Evolutionary conservation across 2,113 vertebrate genomes (phyloP), one percentile per base, ranked within the genome.

Genomic region (Lanius collurio): DNA sequence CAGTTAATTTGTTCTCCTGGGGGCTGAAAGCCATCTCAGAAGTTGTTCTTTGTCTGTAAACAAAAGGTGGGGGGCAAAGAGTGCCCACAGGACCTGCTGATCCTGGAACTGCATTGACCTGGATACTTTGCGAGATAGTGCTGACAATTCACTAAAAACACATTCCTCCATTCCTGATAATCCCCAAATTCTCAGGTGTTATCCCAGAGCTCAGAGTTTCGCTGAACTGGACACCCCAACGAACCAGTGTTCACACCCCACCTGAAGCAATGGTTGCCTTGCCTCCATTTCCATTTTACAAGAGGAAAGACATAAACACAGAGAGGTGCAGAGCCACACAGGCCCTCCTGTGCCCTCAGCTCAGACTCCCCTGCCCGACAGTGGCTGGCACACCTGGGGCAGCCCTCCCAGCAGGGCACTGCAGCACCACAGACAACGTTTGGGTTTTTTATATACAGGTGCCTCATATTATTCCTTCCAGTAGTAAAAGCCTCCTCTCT

Each of bases 401-500:
- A 55, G 33, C 42, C 4, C 50, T 26, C 5, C 2, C 37, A 53
- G 73, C 50, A n/a, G 21, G 27, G 14, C 14, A 8, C 19, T 21
- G 74, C 37, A 42, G 35, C 37, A 33, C 3, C 27, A 53, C 50
- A 35, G 39, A 52, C 65, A 82, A 22, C 7, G 0, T 15, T 2
- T 42, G 70, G 35, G 10, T 0, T 20, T n/a, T 11, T 8, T 3
- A 2, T 1, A 3, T 0, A 44, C 21, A 33, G 10, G 33, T 30
- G 30, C 27, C 47, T 63, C 30, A 4, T 7, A 6, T 77, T 67
- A 35, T 37, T 42, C 30, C 65, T 35, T 7, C 18, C 16, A 27
- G 4, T 44, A 82, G 44, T 73, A 87, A 92, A 92, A 79, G 3
- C 16, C 75, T 67, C 6, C 89, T 86, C 50, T 5, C 39, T 5